phyloP scores from a whole-genome alignment of 2,797 vertebrate species.

The Rhyacichthys aspro region DNA sequence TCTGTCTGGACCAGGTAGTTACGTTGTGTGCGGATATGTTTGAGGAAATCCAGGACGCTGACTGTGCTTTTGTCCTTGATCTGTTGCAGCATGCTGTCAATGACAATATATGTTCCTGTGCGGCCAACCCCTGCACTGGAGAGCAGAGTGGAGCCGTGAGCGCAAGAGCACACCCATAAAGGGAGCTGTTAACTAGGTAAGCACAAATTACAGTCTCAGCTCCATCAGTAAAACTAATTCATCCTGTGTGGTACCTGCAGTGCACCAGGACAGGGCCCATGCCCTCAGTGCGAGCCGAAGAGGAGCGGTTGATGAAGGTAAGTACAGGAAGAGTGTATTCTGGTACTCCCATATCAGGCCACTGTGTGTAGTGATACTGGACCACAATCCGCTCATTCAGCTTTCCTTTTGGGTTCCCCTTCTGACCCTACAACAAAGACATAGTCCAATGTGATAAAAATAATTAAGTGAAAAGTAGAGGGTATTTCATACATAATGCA shows the following conservation, averaged over 20 bases:
- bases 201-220: constrained; percentile 15
- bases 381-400: constrained; percentile 91
- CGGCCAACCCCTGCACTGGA: constrained; percentile 94
- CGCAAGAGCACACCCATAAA: constrained; percentile 17
- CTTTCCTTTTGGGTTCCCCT: constrained; percentile 90
- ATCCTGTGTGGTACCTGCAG: constrained; percentile 87
- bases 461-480: not conserved
- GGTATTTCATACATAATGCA: not conserved
- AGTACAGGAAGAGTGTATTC: constrained; percentile 97
- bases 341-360: constrained; percentile 99
- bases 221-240: constrained; percentile 18
- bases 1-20: constrained; percentile 99
- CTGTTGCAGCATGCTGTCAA: constrained; percentile 99
- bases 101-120: constrained; percentile 99
- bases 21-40: constrained; percentile 98
- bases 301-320: constrained; percentile 95
- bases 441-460: not conserved
- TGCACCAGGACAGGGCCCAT: constrained; percentile 95
- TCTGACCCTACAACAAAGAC: constrained; percentile 83
- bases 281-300: constrained; percentile 83
- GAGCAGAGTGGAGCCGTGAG: constrained; percentile 54
- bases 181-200: constrained; percentile 40
- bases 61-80: constrained; percentile 99
- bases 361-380: constrained; percentile 98
- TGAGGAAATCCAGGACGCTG: constrained; percentile 97